Percentiles rank a stretch among this genome's conserved stretches.
Evolutionary conservation across 1,140 invertebrate genomes (phyloP).

Genomic region (Habropoda laboriosa): DNA sequence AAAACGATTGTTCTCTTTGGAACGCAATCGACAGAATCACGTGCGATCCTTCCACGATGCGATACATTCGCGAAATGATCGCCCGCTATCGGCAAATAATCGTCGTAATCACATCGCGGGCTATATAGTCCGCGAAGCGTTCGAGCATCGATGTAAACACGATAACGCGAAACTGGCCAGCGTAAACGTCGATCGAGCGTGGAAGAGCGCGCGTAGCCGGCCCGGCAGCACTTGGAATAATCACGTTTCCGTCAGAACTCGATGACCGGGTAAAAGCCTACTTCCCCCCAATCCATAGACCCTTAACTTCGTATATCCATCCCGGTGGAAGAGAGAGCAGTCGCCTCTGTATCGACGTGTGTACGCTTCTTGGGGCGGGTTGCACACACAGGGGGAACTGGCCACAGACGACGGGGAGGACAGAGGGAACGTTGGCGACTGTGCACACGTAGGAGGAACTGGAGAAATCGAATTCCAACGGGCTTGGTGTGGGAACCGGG

Average conservation of each 20-base stretch:
- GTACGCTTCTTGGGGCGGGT: constrained; percentile 17
- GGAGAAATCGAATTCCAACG: constrained; percentile 56
- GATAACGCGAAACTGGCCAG: constrained; percentile 1
- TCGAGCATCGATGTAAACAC: not conserved
- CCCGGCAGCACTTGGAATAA: constrained; percentile 47
- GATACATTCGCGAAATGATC: not conserved
- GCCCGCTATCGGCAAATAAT: not conserved
- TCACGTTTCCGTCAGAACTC: constrained; percentile 42
- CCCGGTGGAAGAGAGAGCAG: constrained; percentile 39
- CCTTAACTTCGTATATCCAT: constrained; percentile 55
- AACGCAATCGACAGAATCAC: not conserved
- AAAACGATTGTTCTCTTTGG: no score
- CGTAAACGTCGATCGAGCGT: constrained; percentile 33
- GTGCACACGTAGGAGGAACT: constrained; percentile 47
- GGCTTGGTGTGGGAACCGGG: constrained; percentile 40
- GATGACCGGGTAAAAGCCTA: constrained; percentile 58
- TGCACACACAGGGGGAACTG: not conserved
- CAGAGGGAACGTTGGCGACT: not conserved
- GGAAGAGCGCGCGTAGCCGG: not conserved
- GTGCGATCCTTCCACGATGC: not conserved
- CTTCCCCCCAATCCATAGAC: constrained; percentile 16
- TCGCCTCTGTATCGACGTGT: constrained; percentile 1
- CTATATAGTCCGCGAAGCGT: constrained; percentile 4
- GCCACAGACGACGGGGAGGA: not conserved
- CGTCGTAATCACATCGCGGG: not conserved